Evolutionary conservation across 1,140 invertebrate species (phyloP), one percentile per base, ranked within the genome.

Genomic region (Hypsibius dujardini): DNA sequence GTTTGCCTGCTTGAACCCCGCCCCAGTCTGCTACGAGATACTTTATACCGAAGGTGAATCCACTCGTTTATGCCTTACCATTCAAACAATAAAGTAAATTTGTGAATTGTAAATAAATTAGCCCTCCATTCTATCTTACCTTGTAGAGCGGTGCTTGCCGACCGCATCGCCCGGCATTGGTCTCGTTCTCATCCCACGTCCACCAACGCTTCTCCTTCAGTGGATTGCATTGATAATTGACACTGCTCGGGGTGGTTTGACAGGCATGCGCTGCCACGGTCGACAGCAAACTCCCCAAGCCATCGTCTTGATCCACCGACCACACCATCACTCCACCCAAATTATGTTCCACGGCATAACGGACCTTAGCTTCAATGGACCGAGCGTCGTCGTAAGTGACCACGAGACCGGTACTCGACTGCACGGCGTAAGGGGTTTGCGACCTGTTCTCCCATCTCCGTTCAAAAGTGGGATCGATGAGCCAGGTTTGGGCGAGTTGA

Each of bases 301-400:
- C 75, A 70, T 77, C 77, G 69, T 77, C 77, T 15, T 73, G 70
- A 70, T 77, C 76, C 2, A 77, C 71, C 12, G 77, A 74, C 77
- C 77, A 77, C n/a, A 78, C 74, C 77, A 77, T 78, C 7, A 77
- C 50, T 69, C 77, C 77, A n/a, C 77, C 77, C 28, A 77, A 46
- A 69, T 75, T 74, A 69, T 76, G 74, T n/a, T 71, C 46, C 42
- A 72, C 46, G 2, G 74, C 73, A 70, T 77, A 77, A 3, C 73
- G 56, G 12, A 77, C 74, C 71, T 77, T 77, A 46, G 74, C 60
- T 40, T 47, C 46, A 1, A 73, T 12, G 40, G 70, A 67, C 47
- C 69, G 46, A n/a, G 67, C 40, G 46, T n/a, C 56, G 59, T 73
- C 72, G 46, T 47, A 73, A n/a, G 40, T 45, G 28, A 73, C 15